Evolutionary conservation across 2,888 invertebrate species (phyloP).

Genomic region (Cerastis rubricosa): DNA sequence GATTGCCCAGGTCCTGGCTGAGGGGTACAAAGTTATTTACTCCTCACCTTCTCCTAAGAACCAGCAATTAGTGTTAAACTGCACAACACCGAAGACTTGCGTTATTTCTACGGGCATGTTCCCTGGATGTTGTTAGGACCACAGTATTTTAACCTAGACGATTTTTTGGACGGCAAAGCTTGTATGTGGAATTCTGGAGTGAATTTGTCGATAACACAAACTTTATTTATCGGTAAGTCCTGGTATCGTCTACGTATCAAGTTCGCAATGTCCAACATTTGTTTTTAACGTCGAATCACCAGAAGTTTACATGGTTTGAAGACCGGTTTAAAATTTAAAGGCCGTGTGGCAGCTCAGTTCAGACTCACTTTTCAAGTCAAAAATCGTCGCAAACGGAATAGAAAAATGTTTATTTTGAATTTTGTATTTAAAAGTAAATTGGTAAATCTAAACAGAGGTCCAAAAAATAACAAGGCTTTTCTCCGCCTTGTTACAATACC

Average conservation of each 20-base stretch:
- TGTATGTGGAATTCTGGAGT: constrained; percentile 98
- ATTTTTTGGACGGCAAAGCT: constrained; percentile 97
- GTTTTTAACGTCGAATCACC: too few relatives aligned
- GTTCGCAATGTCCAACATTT: too few relatives aligned
- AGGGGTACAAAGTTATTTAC: constrained; percentile 91
- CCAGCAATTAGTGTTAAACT: constrained; percentile 96
- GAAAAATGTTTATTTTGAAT: too few relatives aligned
- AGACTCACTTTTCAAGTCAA: too few relatives aligned
- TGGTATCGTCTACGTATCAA: neutral
- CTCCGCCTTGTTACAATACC: too few relatives aligned
- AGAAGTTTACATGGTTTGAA: too few relatives aligned
- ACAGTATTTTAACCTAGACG: constrained; percentile 82
- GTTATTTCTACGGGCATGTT: constrained; percentile 92
- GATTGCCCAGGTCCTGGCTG: constrained; percentile 29
- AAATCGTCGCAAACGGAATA: too few relatives aligned
- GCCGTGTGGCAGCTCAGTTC: too few relatives aligned
- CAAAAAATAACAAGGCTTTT: too few relatives aligned
- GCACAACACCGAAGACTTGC: constrained; percentile 92
- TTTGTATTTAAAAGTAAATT: too few relatives aligned
- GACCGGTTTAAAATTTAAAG: too few relatives aligned
- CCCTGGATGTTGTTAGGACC: constrained; percentile 90
- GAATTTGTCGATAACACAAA: constrained; percentile 94
- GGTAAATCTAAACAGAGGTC: too few relatives aligned
- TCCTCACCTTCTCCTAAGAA: constrained; percentile 92
- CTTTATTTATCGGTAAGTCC: constrained; percentile 84